Evolutionary conservation across 2,888 invertebrate species (phyloP).

Genomic region (Hanleya hanleyi): DNA sequence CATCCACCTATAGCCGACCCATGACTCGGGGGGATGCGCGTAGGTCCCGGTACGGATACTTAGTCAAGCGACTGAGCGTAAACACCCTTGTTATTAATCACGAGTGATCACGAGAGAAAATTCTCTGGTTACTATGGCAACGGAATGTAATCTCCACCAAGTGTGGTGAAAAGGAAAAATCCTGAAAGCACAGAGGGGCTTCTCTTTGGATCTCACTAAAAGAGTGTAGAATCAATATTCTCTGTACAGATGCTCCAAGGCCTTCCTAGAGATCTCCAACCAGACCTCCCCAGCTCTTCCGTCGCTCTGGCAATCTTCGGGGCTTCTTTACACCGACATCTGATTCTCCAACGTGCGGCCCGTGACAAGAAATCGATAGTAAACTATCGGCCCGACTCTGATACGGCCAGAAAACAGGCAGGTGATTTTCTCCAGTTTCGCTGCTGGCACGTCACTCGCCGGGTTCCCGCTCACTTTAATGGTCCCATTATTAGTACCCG

Average conservation of each 20-base stretch:
- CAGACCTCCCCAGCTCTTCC: no score
- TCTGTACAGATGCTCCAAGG: slow-evolving; percentile 7
- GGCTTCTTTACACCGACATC: no score
- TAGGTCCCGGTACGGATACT: not conserved
- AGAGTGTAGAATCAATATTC: not conserved
- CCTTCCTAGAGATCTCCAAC: no score
- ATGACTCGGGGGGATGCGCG: not conserved
- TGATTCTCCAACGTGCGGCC: no score
- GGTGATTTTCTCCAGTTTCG: slow-evolving; percentile 2
- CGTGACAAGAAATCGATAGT: not conserved
- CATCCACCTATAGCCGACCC: no score
- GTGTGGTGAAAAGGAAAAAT: slow-evolving; percentile 5
- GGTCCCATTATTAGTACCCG: no score
- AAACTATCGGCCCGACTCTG: not conserved
- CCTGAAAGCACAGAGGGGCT: not conserved
- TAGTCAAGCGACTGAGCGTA: slow-evolving; percentile 4
- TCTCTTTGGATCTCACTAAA: slow-evolving; percentile 3
- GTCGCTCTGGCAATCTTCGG: no score
- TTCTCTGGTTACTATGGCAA: not conserved
- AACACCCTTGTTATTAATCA: slow-evolving; percentile 8
- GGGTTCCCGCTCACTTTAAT: no score
- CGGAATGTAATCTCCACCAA: slow-evolving; percentile 8
- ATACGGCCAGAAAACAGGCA: not conserved
- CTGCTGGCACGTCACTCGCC: no score
- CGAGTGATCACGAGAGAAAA: not conserved